These are phyloP conservation scores for Meta bourneti DNA, from an alignment of 2,888 invertebrate species.

Conservation along the genomic window DNA sequence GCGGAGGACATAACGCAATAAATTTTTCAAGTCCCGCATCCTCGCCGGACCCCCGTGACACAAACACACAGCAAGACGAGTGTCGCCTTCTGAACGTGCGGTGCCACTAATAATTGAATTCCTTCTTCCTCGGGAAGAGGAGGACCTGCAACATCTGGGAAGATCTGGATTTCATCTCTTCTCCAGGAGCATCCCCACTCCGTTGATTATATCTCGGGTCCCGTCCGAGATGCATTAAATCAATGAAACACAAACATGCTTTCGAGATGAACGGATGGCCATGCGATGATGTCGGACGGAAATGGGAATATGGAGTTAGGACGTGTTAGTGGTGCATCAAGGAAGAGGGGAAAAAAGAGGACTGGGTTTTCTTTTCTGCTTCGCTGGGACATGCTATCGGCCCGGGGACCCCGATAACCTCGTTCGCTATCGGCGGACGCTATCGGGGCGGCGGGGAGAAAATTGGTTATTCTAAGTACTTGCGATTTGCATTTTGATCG, in stretches of 20 bases:
- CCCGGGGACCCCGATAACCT: not conserved
- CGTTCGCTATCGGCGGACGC: not conserved
- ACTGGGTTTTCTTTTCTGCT: not conserved
- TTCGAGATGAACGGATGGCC: constrained; percentile 60
- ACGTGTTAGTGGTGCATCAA: constrained; percentile 7
- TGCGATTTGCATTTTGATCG: not conserved
- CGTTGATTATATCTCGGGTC: constrained; percentile 43
- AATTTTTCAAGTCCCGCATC: constrained; percentile 34
- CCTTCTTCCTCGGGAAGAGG: not conserved
- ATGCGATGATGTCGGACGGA: constrained; percentile 11
- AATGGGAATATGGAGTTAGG: constrained; percentile 40
- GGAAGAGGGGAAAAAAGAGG: not conserved
- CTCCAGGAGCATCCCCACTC: constrained; percentile 12
- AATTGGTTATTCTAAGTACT: constrained; percentile 1
- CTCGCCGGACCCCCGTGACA: constrained; percentile 10
- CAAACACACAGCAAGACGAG: not conserved
- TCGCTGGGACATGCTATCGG: not conserved
- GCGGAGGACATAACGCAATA: constrained; percentile 45
- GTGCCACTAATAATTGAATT: constrained; percentile 58
- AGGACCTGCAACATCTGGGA: constrained; percentile 48
- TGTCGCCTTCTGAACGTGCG: not conserved
- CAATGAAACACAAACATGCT: constrained; percentile 71
- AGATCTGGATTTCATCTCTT: constrained; percentile 59
- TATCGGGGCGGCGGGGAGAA: not conserved
- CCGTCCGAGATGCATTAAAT: constrained; percentile 56